Base-by-base conservation (phyloP, 2,113 vertebrate species). In the Polypterus bichir region DNA sequence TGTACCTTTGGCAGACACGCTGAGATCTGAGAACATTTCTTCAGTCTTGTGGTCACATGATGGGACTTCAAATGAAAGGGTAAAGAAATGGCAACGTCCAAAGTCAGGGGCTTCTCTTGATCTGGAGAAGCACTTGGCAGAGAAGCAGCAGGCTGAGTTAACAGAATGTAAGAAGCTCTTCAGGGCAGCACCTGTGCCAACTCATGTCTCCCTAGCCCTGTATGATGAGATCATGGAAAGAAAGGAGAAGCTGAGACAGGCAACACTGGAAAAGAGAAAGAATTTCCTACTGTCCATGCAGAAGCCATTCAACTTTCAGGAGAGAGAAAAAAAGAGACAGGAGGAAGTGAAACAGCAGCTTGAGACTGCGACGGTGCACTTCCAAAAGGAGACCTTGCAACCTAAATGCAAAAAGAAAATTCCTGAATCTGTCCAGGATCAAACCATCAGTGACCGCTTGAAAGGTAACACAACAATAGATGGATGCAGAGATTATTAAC, bases 81-180 rank as follows among this genome's bases (percentile, higher is more conserved):
- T 4, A 49, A 79, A 63, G 59, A 85, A 77, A 67, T 71, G 74
- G 1, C 74, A 81, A 62, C 53, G 83, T 69, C 71, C 82, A 55
- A 77, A 76, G 49, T 76, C 83, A 0, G 72, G 76, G n/a, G 53
- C 75, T 9, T 80, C 78, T 57, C 81, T 83, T 52, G 80, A 80
- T 54, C 68, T 66, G 4, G 69, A 78, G 65, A 77, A 71, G 65
- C 57, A 66, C 47, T 74, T 69, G 68, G 69, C 77, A 55, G 79
- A 67, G 57, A 88, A 69, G 71, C 86, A 86, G 76, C 80, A 83
- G 57, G 79, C 81, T 48, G 91, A 88, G 0, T 83, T 87, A 66
- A 84, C 79, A 0, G 92, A 97, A 78, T 93, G 92, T 72, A 84
- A 83, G 70, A 92, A 88, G 72, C 86, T 93, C 73, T 97, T 98